Percentiles rank a stretch among this genome's conserved stretches.
phyloP scores from a whole-genome alignment of 2,113 vertebrate genomes.

The Gyps fulvus region DNA sequence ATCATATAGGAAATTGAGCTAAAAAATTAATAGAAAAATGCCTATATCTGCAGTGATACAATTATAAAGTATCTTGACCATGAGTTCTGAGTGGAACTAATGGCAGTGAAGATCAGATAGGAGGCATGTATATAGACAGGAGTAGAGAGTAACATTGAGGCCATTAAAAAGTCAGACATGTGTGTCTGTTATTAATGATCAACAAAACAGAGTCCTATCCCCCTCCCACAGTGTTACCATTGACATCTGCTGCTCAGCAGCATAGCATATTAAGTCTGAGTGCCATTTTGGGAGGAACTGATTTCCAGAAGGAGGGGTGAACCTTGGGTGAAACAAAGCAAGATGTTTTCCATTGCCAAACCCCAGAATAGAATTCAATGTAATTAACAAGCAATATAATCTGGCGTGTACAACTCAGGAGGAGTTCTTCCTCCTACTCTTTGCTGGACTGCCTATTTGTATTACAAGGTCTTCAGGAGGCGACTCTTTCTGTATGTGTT shows the following conservation, averaged over 20 bases:
- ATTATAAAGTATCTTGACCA: background rate
- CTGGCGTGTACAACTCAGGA: background rate
- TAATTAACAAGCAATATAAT: background rate
- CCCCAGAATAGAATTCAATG: background rate
- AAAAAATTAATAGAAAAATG: background rate
- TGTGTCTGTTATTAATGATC: background rate
- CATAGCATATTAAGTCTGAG: background rate
- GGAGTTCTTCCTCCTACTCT: background rate
- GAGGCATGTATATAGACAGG: background rate
- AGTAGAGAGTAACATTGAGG: background rate
- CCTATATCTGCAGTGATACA: background rate
- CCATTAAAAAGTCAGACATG: background rate
- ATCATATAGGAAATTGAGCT: background rate
- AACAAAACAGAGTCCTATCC: background rate
- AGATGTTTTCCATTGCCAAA: background rate
- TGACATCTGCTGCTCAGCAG: constrained; percentile 6
- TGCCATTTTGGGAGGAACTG: background rate
- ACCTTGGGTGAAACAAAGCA: background rate
- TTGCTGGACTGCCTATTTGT: background rate
- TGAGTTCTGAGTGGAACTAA: background rate
- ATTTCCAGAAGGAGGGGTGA: constrained; percentile 10
- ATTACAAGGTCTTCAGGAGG: background rate
- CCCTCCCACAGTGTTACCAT: background rate
- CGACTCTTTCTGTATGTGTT: background rate
- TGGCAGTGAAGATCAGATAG: background rate